Evolutionary conservation across 1,140 invertebrate species (phyloP).

Genomic region (Dolichoris vasculosae): DNA sequence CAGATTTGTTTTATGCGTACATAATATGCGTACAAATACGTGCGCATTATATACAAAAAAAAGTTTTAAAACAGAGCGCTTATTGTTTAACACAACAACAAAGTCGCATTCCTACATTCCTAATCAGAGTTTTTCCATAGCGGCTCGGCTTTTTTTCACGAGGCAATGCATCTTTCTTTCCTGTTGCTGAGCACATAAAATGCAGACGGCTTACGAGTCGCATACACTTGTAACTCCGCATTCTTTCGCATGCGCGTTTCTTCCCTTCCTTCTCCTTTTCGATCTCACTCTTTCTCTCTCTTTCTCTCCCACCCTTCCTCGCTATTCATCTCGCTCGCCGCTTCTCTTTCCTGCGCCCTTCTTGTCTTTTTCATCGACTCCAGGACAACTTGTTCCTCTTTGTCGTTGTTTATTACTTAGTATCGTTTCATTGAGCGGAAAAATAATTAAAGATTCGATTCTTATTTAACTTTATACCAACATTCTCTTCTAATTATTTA

Average conservation of each 20-base stretch:
- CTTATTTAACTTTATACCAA: background rate
- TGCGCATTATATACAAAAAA: background rate
- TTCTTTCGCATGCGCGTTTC: conserved; percentile 34
- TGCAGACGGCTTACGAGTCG: conserved; percentile 14
- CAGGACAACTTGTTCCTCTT: conserved; percentile 1
- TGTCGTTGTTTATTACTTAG: conserved; percentile 20
- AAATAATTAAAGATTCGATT: background rate
- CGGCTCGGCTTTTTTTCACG: conserved; percentile 21
- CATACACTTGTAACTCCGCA: conserved; percentile 46
- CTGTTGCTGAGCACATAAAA: conserved; percentile 36
- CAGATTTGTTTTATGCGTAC: background rate
- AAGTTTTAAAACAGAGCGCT: conserved; percentile 14
- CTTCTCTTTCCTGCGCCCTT: conserved; percentile 4
- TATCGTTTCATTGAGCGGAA: background rate
- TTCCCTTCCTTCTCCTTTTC: conserved; percentile 20
- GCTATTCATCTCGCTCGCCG: background rate
- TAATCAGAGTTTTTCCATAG: conserved; percentile 27
- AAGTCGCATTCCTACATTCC: conserved; percentile 33
- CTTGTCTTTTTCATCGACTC: conserved; percentile 20
- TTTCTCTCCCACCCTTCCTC: background rate
- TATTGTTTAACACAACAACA: conserved; percentile 29
- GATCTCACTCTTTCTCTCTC: background rate
- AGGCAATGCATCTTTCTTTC: conserved; percentile 30
- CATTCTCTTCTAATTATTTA: background rate
- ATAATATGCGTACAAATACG: conserved; percentile 2